Percentiles rank a stretch among this genome's conserved stretches.
Conservation (phyloP, 2,113 vertebrate species). For the Zosterops pallidus region DNA sequence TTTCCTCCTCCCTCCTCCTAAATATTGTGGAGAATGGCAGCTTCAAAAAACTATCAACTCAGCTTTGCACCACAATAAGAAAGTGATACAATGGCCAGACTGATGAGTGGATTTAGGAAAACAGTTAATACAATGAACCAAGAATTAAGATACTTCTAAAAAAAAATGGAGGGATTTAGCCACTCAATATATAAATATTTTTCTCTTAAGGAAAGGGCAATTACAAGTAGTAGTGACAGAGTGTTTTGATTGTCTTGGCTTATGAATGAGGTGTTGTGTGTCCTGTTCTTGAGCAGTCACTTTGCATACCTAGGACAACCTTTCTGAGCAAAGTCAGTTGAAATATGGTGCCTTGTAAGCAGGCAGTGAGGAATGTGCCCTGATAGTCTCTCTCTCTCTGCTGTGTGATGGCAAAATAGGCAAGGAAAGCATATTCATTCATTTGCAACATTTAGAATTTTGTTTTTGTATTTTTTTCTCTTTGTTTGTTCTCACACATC, state of each 20-base stretch:
- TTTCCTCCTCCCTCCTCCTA: constrained; percentile 1
- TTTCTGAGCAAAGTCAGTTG: background rate
- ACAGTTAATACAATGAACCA: background rate
- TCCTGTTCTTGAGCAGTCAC: background rate
- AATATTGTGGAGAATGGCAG: background rate
- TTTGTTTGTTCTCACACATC: background rate
- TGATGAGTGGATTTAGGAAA: background rate
- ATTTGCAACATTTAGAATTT: background rate
- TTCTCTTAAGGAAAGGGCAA: background rate
- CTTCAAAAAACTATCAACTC: background rate
- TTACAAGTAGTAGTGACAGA: background rate
- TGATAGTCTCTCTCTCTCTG: background rate
- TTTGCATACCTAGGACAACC: background rate
- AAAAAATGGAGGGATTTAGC: background rate
- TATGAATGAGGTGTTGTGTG: background rate
- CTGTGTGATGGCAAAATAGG: background rate
- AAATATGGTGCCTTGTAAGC: background rate
- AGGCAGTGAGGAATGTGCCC: background rate
- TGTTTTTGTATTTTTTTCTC: background rate
- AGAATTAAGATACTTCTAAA: background rate
- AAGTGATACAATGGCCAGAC: background rate
- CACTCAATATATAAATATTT: background rate
- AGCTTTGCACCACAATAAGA: background rate
- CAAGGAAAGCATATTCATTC: background rate
- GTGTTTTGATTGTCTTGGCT: background rate